These are phyloP conservation scores for Mustela lutreola DNA, from an alignment of 2,113 vertebrate genomes.

Conservation along the genomic window DNA sequence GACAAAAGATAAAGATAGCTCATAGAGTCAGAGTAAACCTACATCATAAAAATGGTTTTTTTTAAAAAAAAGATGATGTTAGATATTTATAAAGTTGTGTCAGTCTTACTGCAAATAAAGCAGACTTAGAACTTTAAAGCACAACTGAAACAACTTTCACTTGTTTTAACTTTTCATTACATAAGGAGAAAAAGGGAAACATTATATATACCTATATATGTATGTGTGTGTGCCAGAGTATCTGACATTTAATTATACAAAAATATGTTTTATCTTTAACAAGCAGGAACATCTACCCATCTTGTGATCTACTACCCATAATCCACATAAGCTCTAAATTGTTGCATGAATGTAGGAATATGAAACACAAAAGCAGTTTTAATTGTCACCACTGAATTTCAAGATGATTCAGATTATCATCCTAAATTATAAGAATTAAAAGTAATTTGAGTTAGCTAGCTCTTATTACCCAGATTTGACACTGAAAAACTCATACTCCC, in stretches of 20 bases:
- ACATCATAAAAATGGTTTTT: background rate
- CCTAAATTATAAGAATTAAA: background rate
- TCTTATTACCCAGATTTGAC: conserved; percentile 1
- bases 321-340: background rate
- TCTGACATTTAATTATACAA: conserved; percentile 29
- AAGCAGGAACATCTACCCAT: background rate
- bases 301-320: background rate
- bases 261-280: conserved; percentile 5
- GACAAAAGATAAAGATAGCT: background rate
- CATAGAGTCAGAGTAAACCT: background rate
- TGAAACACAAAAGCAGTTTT: conserved; percentile 27
- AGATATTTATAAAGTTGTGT: background rate
- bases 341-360: background rate
- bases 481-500: background rate
- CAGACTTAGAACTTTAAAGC: conserved; percentile 25
- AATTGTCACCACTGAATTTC: background rate
- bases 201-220: background rate
- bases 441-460: conserved; percentile 8
- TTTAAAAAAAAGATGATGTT: background rate
- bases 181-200: background rate
- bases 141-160: background rate
- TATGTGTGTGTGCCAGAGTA: background rate
- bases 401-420: conserved; percentile 40
- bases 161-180: conserved; percentile 40
- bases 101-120: conserved; percentile 29